Evolutionary conservation across 2,888 invertebrate species (phyloP), one percentile per base, ranked within the genome.

Genomic region (Synergus umbraculus): DNA sequence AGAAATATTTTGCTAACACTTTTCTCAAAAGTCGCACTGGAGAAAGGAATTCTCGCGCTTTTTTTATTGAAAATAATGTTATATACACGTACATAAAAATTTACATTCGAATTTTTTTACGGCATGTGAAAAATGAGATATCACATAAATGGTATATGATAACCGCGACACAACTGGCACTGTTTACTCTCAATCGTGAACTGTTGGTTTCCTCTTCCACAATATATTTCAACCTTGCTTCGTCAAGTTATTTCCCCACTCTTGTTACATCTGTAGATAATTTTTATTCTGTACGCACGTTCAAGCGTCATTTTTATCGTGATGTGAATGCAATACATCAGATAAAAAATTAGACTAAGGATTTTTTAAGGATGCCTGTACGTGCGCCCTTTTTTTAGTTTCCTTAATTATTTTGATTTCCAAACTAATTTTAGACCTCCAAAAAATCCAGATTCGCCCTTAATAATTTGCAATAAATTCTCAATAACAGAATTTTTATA

Each of bases 171-270:
- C 67, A 73, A 73, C 9, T 54, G 29, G 15, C 13, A 73, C 69
- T 73, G 54, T 49, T 73, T 49, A 73, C 69, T 54, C 49, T 49
- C 37, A n/a, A 37, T 73, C 69, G 69, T 41, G 37, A 73, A 73
- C 69, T 73, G 69, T 8, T 37, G 4, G 49, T 49, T 54, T 29
- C 37, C 37, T 49, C 37, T 37, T 73, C 37, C 10, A 73, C 49
- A 49, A 37, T 54, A 29, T 54, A 29, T 69, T 49, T 73, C 54
- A 73, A 46, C 69, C 69, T 73, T 49, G 69, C 69, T 54, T 73
- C 8, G 54, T 37, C 49, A 37, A 73, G 29, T 54, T 73, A 18
- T 29, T 22, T 22, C 29, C 69, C 69, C 69, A 73, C 69, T 73
- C 69, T 49, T 73, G 46, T 49, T 29, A 54, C n/a, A 73, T 73